Evolutionary conservation across 2,113 vertebrate genomes (phyloP).

Genomic region (Alosa alosa): DNA sequence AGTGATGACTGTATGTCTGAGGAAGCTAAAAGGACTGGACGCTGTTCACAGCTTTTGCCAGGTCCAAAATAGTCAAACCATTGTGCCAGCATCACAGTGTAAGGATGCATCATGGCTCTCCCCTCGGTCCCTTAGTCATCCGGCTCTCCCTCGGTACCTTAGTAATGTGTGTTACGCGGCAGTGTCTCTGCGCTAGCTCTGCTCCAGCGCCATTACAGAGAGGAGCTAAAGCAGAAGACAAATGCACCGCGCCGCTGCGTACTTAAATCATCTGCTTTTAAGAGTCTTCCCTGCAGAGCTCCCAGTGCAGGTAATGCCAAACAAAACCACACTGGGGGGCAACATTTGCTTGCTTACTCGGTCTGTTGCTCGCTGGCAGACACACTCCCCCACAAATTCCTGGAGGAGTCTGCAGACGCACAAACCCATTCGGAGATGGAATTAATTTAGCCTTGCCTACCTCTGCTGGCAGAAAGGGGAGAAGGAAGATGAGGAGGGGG

Average conservation of each 20-base stretch:
- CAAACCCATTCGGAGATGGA: neutral
- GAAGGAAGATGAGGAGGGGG: neutral
- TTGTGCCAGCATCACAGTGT: neutral
- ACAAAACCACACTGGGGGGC: neutral
- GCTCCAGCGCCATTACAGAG: neutral
- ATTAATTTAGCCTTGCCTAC: slow-evolving; percentile 1
- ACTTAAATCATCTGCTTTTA: slow-evolving; percentile 22
- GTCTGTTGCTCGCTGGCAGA: neutral
- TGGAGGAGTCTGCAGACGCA: slow-evolving; percentile 6
- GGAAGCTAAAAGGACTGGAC: neutral
- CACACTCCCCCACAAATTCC: neutral
- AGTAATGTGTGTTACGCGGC: neutral
- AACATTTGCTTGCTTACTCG: neutral
- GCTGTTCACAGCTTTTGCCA: neutral
- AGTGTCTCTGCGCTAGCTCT: neutral
- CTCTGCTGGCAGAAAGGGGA: neutral
- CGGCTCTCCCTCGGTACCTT: too few relatives aligned
- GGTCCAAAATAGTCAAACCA: neutral
- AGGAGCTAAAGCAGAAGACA: neutral
- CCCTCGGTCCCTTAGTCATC: too few relatives aligned
- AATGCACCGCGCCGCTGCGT: neutral
- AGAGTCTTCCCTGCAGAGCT: neutral
- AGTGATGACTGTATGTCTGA: neutral
- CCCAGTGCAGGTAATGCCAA: slow-evolving; percentile 1
- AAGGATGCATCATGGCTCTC: neutral